These are phyloP conservation scores for Circaetus gallicus DNA, from an alignment of 2,113 vertebrate genomes.

Conservation along the genomic window DNA sequence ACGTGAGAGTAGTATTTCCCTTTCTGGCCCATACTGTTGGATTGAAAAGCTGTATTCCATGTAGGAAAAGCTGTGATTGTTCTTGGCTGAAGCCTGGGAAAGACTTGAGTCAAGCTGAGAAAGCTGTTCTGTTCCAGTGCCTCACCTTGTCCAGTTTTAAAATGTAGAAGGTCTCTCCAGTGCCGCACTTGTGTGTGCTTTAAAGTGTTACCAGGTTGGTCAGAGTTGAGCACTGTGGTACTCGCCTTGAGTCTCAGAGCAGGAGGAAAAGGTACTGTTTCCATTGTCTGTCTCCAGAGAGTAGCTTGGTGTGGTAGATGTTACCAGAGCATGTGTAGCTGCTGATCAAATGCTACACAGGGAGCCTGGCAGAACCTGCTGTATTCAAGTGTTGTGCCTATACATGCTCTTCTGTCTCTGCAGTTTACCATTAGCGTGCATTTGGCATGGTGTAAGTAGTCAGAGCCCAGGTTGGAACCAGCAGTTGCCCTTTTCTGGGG, in stretches of 20 bases:
- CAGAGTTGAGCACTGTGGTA: neutral
- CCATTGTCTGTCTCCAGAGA: neutral
- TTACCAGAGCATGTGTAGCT: neutral
- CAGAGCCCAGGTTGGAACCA: neutral
- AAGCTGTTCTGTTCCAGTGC: neutral
- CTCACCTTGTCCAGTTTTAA: neutral
- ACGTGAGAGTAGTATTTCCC: neutral
- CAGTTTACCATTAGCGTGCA: rapidly evolving
- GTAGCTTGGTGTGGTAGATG: neutral
- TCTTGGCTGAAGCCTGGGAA: neutral
- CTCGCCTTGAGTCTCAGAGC: neutral
- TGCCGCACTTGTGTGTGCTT: neutral
- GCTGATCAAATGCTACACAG: neutral
- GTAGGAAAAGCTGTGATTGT: neutral
- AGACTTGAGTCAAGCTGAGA: neutral
- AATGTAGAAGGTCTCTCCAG: neutral
- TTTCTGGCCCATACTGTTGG: neutral
- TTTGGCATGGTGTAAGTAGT: neutral
- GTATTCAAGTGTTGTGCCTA: neutral
- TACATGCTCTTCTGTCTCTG: neutral
- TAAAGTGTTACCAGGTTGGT: neutral
- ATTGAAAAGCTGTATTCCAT: neutral
- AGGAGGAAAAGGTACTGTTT: neutral
- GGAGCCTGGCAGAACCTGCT: neutral
- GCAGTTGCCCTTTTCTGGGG: neutral